A percentile compares a stretch with the other conserved stretches of the same genome.
Conservation (phyloP, 2,113 vertebrate genomes). For the Grammomys surdaster region DNA sequence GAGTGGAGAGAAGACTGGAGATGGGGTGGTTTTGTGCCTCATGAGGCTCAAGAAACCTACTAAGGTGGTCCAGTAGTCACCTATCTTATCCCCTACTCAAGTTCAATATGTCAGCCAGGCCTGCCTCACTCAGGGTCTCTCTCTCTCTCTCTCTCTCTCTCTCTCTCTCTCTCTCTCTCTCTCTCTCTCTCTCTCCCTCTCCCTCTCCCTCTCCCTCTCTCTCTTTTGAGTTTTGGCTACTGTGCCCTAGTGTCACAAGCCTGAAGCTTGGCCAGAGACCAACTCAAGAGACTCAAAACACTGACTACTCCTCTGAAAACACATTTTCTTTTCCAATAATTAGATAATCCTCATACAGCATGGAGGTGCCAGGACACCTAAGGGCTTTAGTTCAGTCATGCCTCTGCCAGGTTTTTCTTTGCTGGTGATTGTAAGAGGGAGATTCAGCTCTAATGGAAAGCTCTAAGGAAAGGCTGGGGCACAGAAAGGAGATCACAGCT, state of each 20-base stretch:
- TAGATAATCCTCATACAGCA: not conserved
- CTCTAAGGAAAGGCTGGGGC: not conserved
- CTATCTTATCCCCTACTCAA: not conserved
- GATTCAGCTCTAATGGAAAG: not conserved
- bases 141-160: too few species aligned
- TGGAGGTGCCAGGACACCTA: not conserved
- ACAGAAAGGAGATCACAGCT: not conserved
- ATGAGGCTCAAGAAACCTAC: too few species aligned
- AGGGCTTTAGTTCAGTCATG: not conserved
- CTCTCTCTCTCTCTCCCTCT: too few species aligned
- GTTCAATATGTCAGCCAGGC: too few species aligned
- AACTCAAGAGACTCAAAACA: not conserved
- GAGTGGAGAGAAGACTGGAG: rapidly evolving
- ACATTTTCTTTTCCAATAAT: not conserved
- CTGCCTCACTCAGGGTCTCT: too few species aligned
- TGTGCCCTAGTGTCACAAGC: not conserved
- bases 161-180: too few species aligned
- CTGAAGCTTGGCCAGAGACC: not conserved
- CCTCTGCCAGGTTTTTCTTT: not conserved
- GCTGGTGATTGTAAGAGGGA: not conserved
- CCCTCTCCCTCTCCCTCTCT: too few species aligned
- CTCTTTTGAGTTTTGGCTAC: not conserved
- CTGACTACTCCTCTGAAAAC: not conserved
- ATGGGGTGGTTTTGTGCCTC: not conserved
- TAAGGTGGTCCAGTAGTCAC: not conserved